A percentile compares a stretch with the other conserved stretches of the same genome.
phyloP scores from a whole-genome alignment of 2,888 invertebrate genomes.

The Agrochola macilenta region DNA sequence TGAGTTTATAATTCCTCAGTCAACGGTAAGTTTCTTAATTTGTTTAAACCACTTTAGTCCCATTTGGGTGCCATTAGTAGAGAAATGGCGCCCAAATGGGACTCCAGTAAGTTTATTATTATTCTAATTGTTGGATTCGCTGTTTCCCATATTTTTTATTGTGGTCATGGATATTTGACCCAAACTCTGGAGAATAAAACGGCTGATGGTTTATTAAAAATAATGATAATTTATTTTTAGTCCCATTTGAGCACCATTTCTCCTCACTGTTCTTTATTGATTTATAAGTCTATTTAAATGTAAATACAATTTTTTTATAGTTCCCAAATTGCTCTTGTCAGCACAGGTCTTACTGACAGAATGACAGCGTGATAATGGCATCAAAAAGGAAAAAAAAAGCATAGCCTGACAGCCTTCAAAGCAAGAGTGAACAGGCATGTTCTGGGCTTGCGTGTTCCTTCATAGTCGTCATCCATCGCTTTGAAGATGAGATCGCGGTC shows the following conservation, averaged over 20 bases:
- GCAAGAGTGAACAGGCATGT: too few relatives aligned
- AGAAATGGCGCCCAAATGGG: constrained; percentile 35
- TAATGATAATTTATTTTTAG: not conserved
- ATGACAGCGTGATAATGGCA: not conserved
- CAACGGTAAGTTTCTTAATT: not conserved
- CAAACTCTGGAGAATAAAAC: not conserved
- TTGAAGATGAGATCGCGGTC: too few relatives aligned
- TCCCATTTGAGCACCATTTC: not conserved
- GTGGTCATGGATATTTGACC: not conserved
- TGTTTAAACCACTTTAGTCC: not conserved
- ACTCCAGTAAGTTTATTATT: not conserved
- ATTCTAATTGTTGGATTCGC: not conserved
- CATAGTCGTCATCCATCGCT: too few relatives aligned
- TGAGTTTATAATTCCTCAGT: not conserved
- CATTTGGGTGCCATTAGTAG: constrained; percentile 20
- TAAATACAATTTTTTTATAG: not conserved
- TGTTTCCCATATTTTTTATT: not conserved
- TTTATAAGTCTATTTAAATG: not conserved
- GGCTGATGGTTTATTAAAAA: not conserved
- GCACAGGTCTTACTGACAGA: not conserved
- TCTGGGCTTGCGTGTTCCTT: too few relatives aligned
- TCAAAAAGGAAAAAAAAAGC: not conserved
- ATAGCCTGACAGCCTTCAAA: too few relatives aligned
- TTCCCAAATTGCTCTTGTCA: not conserved
- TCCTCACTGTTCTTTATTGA: not conserved